Conservation (phyloP, 2,113 vertebrate species). For the Paraplagusia blochii region DNA sequence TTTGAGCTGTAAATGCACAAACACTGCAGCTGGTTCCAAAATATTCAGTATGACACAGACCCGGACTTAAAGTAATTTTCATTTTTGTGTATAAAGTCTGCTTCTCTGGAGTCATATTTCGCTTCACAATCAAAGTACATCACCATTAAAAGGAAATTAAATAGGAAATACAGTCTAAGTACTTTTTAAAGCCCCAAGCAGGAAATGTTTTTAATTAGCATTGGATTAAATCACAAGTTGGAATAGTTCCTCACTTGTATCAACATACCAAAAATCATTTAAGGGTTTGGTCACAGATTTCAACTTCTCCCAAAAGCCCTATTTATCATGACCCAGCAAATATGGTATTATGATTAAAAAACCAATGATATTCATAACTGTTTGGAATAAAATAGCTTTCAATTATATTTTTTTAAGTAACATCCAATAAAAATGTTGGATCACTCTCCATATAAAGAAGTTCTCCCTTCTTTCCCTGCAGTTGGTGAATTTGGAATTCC, state of each 20-base stretch:
- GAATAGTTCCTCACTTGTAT: constrained; percentile 3
- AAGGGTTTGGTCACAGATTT: constrained; percentile 2
- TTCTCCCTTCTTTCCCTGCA: background rate
- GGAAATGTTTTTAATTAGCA: background rate
- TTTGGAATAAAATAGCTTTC: no score
- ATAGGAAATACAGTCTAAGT: background rate
- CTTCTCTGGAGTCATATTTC: background rate
- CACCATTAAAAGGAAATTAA: background rate
- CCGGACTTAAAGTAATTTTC: no score
- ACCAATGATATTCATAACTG: background rate
- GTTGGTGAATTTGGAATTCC: no score
- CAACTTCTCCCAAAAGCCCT: background rate
- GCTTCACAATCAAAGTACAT: background rate
- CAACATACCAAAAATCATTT: background rate
- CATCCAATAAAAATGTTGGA: no score
- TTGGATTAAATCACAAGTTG: constrained; percentile 6
- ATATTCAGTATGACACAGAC: no score
- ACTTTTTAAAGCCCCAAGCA: background rate
- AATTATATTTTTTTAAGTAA: no score
- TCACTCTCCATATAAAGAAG: no score
- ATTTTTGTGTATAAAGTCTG: background rate
- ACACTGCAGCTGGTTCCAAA: no score
- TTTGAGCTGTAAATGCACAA: no score
- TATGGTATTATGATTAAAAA: constrained; percentile 1
- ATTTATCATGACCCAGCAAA: constrained; percentile 9